phyloP scores from a whole-genome alignment of 2,113 vertebrate genomes.

The Chunga burmeisteri region DNA sequence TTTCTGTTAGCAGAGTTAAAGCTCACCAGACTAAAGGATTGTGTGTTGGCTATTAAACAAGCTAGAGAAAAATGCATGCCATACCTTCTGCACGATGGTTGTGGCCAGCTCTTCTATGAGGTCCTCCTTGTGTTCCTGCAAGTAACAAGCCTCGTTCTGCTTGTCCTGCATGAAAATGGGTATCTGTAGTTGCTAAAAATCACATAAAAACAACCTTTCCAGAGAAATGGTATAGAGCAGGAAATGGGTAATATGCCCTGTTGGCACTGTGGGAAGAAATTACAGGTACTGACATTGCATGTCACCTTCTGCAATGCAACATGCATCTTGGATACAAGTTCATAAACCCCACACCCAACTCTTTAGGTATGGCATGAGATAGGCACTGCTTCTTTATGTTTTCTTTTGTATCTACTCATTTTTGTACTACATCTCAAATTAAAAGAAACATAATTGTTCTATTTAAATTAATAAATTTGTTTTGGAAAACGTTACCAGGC shows the following conservation, averaged over 20 bases:
- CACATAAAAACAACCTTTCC: not conserved
- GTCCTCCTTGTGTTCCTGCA: constrained; percentile 93
- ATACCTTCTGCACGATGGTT: constrained; percentile 94
- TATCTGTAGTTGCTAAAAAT: not conserved
- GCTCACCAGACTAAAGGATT: not conserved
- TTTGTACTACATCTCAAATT: not conserved
- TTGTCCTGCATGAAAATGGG: constrained; percentile 82
- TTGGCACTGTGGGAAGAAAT: not conserved
- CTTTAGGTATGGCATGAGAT: not conserved
- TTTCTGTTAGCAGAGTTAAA: not conserved
- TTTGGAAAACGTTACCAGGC: constrained; percentile 79
- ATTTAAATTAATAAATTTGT: not conserved
- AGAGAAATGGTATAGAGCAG: not conserved
- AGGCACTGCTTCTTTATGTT: not conserved
- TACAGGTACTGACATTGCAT: not conserved
- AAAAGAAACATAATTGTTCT: not conserved
- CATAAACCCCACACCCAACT: not conserved
- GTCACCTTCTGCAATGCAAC: not conserved
- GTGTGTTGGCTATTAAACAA: not conserved
- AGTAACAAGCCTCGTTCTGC: constrained; percentile 94
- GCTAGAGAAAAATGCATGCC: not conserved
- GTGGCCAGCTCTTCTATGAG: constrained; percentile 94
- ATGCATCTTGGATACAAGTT: not conserved
- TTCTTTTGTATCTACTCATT: not conserved
- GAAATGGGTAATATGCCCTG: not conserved